Evolutionary conservation across 2,113 vertebrate genomes (phyloP).

Genomic region (Xiphophorus couchianus): DNA sequence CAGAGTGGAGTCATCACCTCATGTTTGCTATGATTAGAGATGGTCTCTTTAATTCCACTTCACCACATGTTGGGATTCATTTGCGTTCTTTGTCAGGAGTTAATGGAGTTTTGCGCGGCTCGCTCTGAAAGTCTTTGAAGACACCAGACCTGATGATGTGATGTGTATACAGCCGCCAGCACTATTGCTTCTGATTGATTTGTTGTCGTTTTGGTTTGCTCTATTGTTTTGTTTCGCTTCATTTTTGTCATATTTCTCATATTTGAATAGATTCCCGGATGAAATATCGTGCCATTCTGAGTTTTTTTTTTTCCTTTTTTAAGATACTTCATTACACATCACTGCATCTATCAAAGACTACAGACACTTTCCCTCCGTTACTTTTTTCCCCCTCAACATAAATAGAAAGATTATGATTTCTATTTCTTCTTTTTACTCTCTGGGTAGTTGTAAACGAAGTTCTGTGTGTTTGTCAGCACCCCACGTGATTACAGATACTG

Average conservation of each 20-base stretch:
- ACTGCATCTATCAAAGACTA: constrained; percentile 48
- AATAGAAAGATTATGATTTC: constrained; percentile 1
- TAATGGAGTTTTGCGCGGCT: constrained; percentile 97
- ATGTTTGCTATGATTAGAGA: constrained; percentile 98
- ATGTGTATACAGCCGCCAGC: constrained; percentile 99
- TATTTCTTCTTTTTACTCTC: background rate
- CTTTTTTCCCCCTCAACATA: constrained; percentile 27
- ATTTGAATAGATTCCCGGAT: constrained; percentile 62
- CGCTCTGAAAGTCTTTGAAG: constrained; percentile 98
- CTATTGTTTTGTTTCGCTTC: constrained; percentile 63
- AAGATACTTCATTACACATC: constrained; percentile 60
- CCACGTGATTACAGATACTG: too few relatives aligned
- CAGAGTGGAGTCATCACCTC: constrained; percentile 87
- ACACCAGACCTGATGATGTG: constrained; percentile 98
- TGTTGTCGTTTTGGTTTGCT: constrained; percentile 82
- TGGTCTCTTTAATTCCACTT: constrained; percentile 98
- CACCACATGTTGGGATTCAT: constrained; percentile 99
- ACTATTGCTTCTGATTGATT: constrained; percentile 90
- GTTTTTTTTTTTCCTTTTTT: constrained; percentile 8
- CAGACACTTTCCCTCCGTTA: constrained; percentile 24
- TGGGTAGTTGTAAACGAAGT: constrained; percentile 20
- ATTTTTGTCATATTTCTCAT: constrained; percentile 59
- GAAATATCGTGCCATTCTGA: constrained; percentile 41
- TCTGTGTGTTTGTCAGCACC: constrained; percentile 13
- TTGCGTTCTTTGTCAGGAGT: constrained; percentile 99